Percentiles rank a stretch among this genome's conserved stretches.
Evolutionary conservation across 2,888 invertebrate species (phyloP).

Genomic region (Mayetiola destructor): DNA sequence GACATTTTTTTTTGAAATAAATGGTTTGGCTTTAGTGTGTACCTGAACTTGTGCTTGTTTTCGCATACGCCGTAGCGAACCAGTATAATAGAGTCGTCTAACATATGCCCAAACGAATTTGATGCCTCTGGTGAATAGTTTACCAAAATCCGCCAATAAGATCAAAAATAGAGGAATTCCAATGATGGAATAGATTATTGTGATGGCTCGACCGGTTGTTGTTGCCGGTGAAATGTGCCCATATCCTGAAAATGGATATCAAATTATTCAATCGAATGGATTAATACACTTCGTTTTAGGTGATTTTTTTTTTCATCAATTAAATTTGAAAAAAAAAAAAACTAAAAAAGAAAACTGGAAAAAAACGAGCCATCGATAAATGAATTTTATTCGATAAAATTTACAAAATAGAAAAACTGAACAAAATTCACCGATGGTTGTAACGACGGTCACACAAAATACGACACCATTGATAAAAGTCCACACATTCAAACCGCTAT

Average conservation of each 20-base stretch:
- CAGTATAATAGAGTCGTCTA: slow-evolving; percentile 68
- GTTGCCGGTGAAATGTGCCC: slow-evolving; percentile 93
- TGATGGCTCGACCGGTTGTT: slow-evolving; percentile 65
- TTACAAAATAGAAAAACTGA: too few species aligned
- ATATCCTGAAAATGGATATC: slow-evolving; percentile 55
- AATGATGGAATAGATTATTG: slow-evolving; percentile 85
- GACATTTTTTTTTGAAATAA: too few species aligned
- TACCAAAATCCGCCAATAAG: slow-evolving; percentile 87
- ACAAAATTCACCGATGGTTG: slow-evolving; percentile 66
- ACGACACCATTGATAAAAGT: slow-evolving; percentile 76
- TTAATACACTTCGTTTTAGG: not conserved
- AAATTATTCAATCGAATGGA: not conserved
- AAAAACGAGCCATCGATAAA: not conserved
- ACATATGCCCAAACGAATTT: slow-evolving; percentile 85
- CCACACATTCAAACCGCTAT: slow-evolving; percentile 75
- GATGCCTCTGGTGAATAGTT: slow-evolving; percentile 76
- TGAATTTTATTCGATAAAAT: not conserved
- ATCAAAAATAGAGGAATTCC: slow-evolving; percentile 94
- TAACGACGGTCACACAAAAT: slow-evolving; percentile 72
- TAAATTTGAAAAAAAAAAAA: not conserved
- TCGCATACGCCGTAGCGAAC: slow-evolving; percentile 64
- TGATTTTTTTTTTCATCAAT: not conserved
- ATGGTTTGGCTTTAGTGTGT: too few species aligned
- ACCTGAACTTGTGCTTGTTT: slow-evolving; percentile 63
- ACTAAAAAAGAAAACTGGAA: not conserved